Conservation (phyloP, 1,140 invertebrate genomes). For the Euglossa dilemma region DNA sequence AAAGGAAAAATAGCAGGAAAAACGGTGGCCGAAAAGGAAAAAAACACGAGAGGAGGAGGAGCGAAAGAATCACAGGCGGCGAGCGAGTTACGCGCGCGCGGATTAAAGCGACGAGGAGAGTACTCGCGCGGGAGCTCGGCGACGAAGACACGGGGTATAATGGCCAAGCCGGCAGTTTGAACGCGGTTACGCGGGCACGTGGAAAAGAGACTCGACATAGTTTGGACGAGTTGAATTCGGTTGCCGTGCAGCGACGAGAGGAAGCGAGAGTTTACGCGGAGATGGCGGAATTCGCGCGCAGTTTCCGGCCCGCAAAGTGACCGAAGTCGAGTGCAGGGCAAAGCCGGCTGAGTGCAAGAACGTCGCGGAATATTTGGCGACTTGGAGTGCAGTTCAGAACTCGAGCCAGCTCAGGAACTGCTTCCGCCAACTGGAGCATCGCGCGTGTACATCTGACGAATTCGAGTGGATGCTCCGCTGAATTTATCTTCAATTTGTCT, state of each 20-base stretch:
- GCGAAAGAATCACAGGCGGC: too few relatives aligned
- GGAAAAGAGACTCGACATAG: slow-evolving; percentile 26
- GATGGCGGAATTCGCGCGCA: slow-evolving; percentile 41
- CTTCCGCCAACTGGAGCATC: background rate
- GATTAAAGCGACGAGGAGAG: background rate
- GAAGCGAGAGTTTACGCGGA: slow-evolving; percentile 27
- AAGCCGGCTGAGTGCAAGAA: slow-evolving; percentile 60
- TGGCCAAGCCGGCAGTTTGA: background rate
- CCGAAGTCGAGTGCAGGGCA: slow-evolving; percentile 55
- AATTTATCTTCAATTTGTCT: background rate
- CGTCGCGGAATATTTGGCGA: slow-evolving; percentile 59
- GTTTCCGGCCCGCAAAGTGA: slow-evolving; percentile 47
- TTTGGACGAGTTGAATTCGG: slow-evolving; percentile 47
- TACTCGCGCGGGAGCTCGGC: background rate
- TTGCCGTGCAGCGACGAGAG: background rate
- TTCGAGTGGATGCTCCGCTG: background rate
- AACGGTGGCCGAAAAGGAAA: too few relatives aligned
- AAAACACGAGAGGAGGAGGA: too few relatives aligned
- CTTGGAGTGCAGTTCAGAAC: slow-evolving; percentile 60
- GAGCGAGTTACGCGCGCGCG: too few relatives aligned
- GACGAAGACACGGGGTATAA: background rate
- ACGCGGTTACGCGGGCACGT: background rate
- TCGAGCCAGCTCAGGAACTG: slow-evolving; percentile 21
- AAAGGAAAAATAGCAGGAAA: too few relatives aligned
- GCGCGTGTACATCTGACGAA: slow-evolving; percentile 43